Evolutionary conservation across 2,888 invertebrate species (phyloP).

Genomic region (Caradrina clavipalpis): DNA sequence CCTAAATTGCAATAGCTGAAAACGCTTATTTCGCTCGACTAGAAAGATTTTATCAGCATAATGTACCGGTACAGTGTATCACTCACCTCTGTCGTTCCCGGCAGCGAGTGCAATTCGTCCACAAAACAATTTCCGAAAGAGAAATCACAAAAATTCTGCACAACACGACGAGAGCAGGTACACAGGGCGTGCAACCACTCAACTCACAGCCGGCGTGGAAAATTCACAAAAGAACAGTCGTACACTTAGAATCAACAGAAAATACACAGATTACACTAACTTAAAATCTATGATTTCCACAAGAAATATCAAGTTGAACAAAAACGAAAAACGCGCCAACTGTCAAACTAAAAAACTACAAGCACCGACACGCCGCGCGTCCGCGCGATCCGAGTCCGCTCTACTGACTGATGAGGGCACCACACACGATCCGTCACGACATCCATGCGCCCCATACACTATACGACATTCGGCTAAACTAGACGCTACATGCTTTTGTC

Average conservation of each 20-base stretch:
- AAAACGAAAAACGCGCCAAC: slow-evolving; percentile 90
- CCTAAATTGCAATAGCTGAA: slow-evolving; percentile 71
- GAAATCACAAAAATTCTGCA: slow-evolving; percentile 88
- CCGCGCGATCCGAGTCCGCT: slow-evolving; percentile 89
- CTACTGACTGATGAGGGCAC: slow-evolving; percentile 84
- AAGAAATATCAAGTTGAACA: slow-evolving; percentile 82
- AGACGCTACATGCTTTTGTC: slow-evolving; percentile 78
- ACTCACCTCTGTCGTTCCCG: slow-evolving; percentile 82
- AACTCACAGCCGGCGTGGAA: slow-evolving; percentile 87
- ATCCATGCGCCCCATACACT: slow-evolving; percentile 76
- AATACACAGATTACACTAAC: slow-evolving; percentile 90
- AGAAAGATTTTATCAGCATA: slow-evolving; percentile 56
- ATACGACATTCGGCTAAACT: slow-evolving; percentile 73
- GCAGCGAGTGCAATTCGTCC: slow-evolving; percentile 75
- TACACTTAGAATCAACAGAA: slow-evolving; percentile 86
- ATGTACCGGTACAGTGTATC: slow-evolving; percentile 59
- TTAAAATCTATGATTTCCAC: slow-evolving; percentile 90
- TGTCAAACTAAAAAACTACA: slow-evolving; percentile 91
- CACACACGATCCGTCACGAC: slow-evolving; percentile 68
- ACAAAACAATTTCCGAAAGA: slow-evolving; percentile 81
- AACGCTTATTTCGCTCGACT: slow-evolving; percentile 43
- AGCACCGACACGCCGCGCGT: slow-evolving; percentile 89
- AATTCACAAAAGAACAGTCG: slow-evolving; percentile 88
- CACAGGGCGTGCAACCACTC: slow-evolving; percentile 86
- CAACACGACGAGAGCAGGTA: slow-evolving; percentile 81